These are phyloP conservation scores for Phymanthus crucifer DNA, from an alignment of 92 coral and sea anemone species.

Conservation along the genomic window DNA sequence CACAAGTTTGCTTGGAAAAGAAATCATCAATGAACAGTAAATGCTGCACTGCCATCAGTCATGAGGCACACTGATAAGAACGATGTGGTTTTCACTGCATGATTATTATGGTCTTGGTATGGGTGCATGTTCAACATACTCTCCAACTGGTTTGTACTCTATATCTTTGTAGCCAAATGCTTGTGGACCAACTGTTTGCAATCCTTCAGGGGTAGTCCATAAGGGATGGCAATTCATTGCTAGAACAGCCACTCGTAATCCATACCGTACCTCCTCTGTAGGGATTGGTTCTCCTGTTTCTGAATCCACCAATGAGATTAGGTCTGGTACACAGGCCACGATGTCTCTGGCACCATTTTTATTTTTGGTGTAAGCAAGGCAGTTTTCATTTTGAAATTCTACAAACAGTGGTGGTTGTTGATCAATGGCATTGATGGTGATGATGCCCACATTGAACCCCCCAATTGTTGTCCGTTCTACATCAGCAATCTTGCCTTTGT, in stretches of 20 bases:
- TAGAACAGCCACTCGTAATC: conserved; percentile 85
- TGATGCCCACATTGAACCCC: conserved; percentile 73
- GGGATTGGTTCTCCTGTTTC: conserved; percentile 89
- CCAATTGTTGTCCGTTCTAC: conserved; percentile 71
- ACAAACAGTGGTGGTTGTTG: conserved; percentile 42
- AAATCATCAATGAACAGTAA: too few relatives aligned
- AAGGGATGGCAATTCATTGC: conserved; percentile 74
- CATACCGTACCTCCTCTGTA: conserved; percentile 91
- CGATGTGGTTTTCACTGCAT: not conserved
- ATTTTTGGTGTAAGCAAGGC: conserved; percentile 59
- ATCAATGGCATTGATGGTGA: conserved; percentile 58
- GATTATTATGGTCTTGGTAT: conserved; percentile 45
- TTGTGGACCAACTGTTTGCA: conserved; percentile 77
- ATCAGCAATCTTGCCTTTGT: conserved; percentile 84
- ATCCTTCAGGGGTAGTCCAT: conserved; percentile 63
- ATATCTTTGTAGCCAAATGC: conserved; percentile 80
- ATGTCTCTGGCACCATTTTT: conserved; percentile 61
- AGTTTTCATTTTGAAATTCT: conserved; percentile 92
- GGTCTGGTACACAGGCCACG: conserved; percentile 82
- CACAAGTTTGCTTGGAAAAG: too few relatives aligned
- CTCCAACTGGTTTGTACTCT: conserved; percentile 59
- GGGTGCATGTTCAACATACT: conserved; percentile 65
- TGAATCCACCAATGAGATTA: conserved; percentile 81
- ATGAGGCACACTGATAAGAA: too few relatives aligned
- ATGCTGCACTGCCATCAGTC: too few relatives aligned